Base-by-base conservation (phyloP, 2,888 invertebrate genomes). In the Choreutis nemorana region DNA sequence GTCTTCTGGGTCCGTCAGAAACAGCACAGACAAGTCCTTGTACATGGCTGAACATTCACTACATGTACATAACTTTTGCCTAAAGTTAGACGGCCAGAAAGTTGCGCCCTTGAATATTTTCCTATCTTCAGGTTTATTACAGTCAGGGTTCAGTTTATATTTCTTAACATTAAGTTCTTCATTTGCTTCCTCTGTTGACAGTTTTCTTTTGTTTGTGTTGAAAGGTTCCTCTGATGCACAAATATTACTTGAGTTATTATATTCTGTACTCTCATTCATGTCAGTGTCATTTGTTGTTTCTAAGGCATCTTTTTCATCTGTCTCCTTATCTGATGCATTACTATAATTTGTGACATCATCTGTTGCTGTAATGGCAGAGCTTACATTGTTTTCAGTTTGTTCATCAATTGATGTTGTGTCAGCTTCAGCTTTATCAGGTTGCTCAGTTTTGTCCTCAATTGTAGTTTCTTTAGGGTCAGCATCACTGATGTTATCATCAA, bases 1-100 rank as follows among this genome's bases (percentile, higher is more conserved):
- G 55, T 97, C 97, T 41, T 87, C 85, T 1, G 81, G 71, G 62
- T 96, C 94, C 15, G 86, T 67, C 26, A 97, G 68, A 59, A 87
- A 97, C 31, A 81, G 58, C 2, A 95, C 81, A 15, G 84, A 81
- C 26, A 87, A 72, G 12, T 83, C 81, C 49, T 84, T 82, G 54
- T 96, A 97, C 68, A 90, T 80, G 34, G 83, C 57, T 56, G 79
- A 60, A 49, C 91, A 91, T 28, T 80, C 79, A 31, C 67, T 63
- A 48, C 91, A 91, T 9, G 80, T 81, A 47, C 91, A 92, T 1
- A 97, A 78, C 33, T 85, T 83, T 30, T 84, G 81, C 22, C 96
- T 83, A 87, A 95, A 91, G 30, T 83, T 83, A 14, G 83, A 81
- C 2, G 82, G 82, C 90, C 90, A 91, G 51, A 90, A 92, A 40